These are phyloP conservation scores for Copidosoma aretas DNA, from an alignment of 2,888 invertebrate species.

Conservation along the genomic window DNA sequence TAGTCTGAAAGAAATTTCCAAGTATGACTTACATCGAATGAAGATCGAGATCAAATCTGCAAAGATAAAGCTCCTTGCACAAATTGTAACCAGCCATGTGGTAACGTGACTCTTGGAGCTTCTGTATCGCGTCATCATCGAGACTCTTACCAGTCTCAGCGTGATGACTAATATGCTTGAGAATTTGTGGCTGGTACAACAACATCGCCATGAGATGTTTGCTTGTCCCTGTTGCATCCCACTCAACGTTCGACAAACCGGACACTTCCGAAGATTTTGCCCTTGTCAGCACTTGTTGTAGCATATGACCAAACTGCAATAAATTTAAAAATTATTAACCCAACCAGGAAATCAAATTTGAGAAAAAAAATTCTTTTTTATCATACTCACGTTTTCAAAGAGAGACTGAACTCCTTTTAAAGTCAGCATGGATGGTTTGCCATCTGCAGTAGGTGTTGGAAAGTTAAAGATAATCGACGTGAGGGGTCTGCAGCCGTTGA, in stretches of 20 bases:
- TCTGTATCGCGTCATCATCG: slow-evolving; percentile 70
- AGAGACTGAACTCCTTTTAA: slow-evolving; percentile 78
- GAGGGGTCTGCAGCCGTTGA: slow-evolving; percentile 73
- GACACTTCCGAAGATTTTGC: slow-evolving; percentile 84
- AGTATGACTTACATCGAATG: slow-evolving; percentile 69
- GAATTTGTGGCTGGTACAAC: slow-evolving; percentile 70
- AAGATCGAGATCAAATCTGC: slow-evolving; percentile 83
- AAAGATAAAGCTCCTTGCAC: slow-evolving; percentile 81
- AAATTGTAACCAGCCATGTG: slow-evolving; percentile 83
- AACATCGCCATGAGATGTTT: slow-evolving; percentile 84
- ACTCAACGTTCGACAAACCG: slow-evolving; percentile 87
- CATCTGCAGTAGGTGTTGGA: slow-evolving; percentile 67
- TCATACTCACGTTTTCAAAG: slow-evolving; percentile 71
- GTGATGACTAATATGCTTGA: slow-evolving; percentile 75
- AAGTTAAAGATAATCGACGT: slow-evolving; percentile 87
- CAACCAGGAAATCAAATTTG: neutral
- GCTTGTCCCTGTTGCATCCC: slow-evolving; percentile 89
- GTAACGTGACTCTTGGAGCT: slow-evolving; percentile 70
- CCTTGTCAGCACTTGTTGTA: slow-evolving; percentile 85
- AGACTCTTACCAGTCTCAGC: slow-evolving; percentile 76
- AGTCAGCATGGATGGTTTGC: slow-evolving; percentile 73
- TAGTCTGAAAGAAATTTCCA: slow-evolving; percentile 26
- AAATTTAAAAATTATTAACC: slow-evolving; percentile 44
- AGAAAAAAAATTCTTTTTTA: neutral
- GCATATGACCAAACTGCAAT: slow-evolving; percentile 78